Percentiles rank a stretch among this genome's conserved stretches.
Conservation (phyloP, 2,888 invertebrate genomes). For the Tachina lurida region DNA sequence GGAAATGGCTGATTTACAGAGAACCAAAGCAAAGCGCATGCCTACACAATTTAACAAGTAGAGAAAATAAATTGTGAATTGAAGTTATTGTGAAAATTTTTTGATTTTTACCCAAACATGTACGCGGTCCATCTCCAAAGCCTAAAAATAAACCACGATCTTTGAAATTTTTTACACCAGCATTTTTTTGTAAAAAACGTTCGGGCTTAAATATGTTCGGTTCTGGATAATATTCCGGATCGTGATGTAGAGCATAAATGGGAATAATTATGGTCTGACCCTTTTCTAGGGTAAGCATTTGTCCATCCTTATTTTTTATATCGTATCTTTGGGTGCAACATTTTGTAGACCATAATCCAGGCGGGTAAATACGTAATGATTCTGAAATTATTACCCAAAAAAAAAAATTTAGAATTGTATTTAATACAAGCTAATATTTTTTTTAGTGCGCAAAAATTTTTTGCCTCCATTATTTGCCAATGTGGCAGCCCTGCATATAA, state of each 20-base stretch:
- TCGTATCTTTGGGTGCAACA: constrained; percentile 77
- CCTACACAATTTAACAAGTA: constrained; percentile 58
- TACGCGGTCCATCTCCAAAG: constrained; percentile 82
- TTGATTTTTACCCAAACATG: constrained; percentile 77
- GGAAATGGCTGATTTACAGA: constrained; percentile 78
- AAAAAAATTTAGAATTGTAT: too few species aligned
- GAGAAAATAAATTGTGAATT: not conserved
- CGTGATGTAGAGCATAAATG: constrained; percentile 79
- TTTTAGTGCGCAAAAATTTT: too few species aligned
- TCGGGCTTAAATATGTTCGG: constrained; percentile 80
- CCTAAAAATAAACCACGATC: constrained; percentile 80
- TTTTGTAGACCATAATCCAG: constrained; percentile 77
- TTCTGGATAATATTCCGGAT: constrained; percentile 77
- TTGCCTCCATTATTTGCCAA: too few species aligned
- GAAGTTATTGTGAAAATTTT: not conserved
- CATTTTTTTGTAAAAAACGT: constrained; percentile 78
- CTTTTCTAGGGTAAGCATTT: constrained; percentile 73
- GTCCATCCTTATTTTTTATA: constrained; percentile 75
- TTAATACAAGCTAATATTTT: too few species aligned
- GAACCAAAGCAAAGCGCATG: constrained; percentile 77
- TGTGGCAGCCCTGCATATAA: too few species aligned
- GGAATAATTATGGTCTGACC: constrained; percentile 78
- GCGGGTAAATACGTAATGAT: constrained; percentile 79
- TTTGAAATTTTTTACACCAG: constrained; percentile 77
- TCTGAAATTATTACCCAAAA: constrained; percentile 72